Evolutionary conservation across 2,113 vertebrate genomes (phyloP).

Genomic region (Phalacrocorax pelagicus): DNA sequence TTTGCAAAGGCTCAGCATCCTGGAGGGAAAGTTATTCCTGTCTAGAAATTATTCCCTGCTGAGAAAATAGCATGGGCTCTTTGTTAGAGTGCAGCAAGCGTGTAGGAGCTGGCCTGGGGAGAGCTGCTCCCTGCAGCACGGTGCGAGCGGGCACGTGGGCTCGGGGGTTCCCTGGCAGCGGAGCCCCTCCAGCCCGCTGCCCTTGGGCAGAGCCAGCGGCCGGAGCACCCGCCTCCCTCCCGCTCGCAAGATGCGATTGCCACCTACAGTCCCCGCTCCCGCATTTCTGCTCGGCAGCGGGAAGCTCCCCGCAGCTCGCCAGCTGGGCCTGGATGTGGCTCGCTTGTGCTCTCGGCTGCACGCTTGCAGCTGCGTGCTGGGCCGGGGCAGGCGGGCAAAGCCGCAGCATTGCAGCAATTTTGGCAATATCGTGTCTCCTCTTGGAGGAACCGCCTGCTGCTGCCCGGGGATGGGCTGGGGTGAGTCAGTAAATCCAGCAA

Average conservation of each 20-base stretch:
- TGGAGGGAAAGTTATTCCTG: too few relatives aligned
- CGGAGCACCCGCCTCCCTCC: not conserved
- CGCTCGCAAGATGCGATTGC: slow-evolving; percentile 35
- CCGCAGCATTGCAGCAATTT: rapidly evolving
- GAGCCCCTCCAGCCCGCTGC: not conserved
- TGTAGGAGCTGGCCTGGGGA: rapidly evolving
- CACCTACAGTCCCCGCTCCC: slow-evolving; percentile 31
- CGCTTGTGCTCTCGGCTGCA: rapidly evolving
- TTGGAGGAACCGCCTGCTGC: rapidly evolving
- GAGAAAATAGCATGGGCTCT: not conserved
- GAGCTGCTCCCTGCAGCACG: rapidly evolving
- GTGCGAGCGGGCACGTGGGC: rapidly evolving
- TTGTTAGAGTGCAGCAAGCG: not conserved
- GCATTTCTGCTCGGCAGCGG: not conserved
- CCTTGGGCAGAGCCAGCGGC: not conserved
- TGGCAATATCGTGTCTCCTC: not conserved
- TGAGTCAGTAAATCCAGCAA: not conserved
- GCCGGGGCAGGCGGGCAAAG: not conserved
- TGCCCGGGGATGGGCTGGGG: not conserved
- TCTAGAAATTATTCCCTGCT: not conserved
- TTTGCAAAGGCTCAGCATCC: not conserved
- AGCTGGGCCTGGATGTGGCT: not conserved
- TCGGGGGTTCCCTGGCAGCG: not conserved
- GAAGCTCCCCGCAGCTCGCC: not conserved
- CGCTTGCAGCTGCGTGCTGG: not conserved